Conservation (phyloP, 2,888 invertebrate species). For the Mimachlamys varia region DNA sequence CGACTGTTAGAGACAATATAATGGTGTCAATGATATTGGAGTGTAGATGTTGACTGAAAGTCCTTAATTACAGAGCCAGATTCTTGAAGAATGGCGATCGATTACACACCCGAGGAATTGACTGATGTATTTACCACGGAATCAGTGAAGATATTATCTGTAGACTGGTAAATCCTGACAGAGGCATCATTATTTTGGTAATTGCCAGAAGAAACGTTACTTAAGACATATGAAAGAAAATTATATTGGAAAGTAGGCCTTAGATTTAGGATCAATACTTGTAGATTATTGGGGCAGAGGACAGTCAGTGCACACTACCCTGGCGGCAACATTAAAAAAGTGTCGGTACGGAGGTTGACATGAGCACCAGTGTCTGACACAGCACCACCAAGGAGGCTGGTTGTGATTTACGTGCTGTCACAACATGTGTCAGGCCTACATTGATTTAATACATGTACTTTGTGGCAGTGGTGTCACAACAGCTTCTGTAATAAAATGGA, state of each 20-base stretch:
- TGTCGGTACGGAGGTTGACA: not conserved
- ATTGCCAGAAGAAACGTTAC: conserved; percentile 24
- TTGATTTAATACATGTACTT: conserved; percentile 31
- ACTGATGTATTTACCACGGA: not conserved
- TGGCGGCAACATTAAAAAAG: not conserved
- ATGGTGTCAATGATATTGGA: not conserved
- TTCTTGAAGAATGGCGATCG: not conserved
- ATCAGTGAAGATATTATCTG: conserved; percentile 5
- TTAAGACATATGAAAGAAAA: conserved; percentile 23
- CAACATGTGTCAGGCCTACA: not conserved
- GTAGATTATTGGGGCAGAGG: conserved; percentile 21
- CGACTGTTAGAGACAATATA: not conserved
- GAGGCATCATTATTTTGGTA: conserved; percentile 20
- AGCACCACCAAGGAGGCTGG: conserved; percentile 14
- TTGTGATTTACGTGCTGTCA: conserved; percentile 1
- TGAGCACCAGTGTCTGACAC: not conserved
- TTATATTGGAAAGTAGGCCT: conserved; percentile 20
- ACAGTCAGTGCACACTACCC: not conserved
- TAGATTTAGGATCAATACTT: conserved; percentile 5
- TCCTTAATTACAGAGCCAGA: not conserved
- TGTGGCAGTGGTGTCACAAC: not conserved
- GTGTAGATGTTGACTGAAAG: not conserved
- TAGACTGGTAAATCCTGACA: not conserved
- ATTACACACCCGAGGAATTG: not conserved
- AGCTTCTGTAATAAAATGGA: not conserved